These are phyloP conservation scores for Drosophila prolongata DNA, from an alignment of 2,888 invertebrate species.

Conservation along the genomic window DNA sequence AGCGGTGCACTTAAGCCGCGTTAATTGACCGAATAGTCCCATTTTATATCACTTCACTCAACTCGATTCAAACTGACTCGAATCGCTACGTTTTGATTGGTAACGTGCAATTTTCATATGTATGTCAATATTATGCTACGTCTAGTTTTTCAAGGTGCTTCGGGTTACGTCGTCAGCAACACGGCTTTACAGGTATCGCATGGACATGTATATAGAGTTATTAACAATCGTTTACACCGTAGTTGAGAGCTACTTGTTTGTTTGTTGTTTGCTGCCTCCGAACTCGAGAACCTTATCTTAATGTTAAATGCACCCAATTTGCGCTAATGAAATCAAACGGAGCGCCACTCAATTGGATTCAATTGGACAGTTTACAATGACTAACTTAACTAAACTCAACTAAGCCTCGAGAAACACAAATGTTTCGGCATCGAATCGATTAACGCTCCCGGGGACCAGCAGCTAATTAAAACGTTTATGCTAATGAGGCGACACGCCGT, in stretches of 20 bases:
- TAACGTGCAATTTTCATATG: slow-evolving; percentile 63
- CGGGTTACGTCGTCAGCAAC: slow-evolving; percentile 42
- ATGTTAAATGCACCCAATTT: slow-evolving; percentile 55
- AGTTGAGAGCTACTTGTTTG: slow-evolving; percentile 27
- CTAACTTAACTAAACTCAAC: slow-evolving; percentile 21
- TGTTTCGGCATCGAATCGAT: slow-evolving; percentile 37
- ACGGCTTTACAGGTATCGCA: slow-evolving; percentile 19
- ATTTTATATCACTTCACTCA: slow-evolving; percentile 10
- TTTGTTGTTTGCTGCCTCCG: slow-evolving; percentile 31
- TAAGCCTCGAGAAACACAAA: slow-evolving; percentile 15
- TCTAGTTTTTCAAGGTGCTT: slow-evolving; percentile 61
- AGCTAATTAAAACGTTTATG: slow-evolving; percentile 76
- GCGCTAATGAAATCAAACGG: slow-evolving; percentile 66
- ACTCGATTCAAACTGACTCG: slow-evolving; percentile 8
- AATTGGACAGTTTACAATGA: slow-evolving; percentile 54
- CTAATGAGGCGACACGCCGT: slow-evolving; percentile 55
- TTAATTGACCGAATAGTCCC: slow-evolving; percentile 35
- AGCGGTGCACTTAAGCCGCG: slow-evolving; percentile 29
- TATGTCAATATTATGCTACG: slow-evolving; percentile 62
- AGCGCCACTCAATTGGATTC: slow-evolving; percentile 68
- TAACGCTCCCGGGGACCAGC: slow-evolving; percentile 15
- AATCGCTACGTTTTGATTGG: slow-evolving; percentile 34
- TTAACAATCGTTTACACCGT: slow-evolving; percentile 55
- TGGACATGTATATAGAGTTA: slow-evolving; percentile 47
- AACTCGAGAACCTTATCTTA: slow-evolving; percentile 41